A percentile compares a stretch with the other conserved stretches of the same genome.
These are phyloP conservation scores for Salarias fasciatus DNA, from an alignment of 2,797 vertebrate species.

Conservation along the genomic window DNA sequence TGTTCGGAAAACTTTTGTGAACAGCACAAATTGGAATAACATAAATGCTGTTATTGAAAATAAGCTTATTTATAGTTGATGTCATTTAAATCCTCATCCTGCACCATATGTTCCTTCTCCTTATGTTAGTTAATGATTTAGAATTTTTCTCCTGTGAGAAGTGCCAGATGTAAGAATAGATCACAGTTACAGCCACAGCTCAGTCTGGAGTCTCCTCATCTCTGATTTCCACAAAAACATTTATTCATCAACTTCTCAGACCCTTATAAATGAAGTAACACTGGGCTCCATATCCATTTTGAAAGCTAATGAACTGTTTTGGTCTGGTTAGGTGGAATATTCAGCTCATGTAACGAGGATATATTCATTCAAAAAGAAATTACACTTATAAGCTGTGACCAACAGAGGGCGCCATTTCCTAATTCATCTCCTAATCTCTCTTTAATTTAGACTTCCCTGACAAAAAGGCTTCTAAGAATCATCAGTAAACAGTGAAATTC, in stretches of 20 bases:
- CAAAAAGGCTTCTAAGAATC: constrained; percentile 4
- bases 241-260: constrained; percentile 37
- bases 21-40: too few relatives aligned
- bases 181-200: constrained; percentile 9
- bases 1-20: too few relatives aligned
- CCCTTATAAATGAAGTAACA: neutral
- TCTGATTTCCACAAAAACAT: neutral
- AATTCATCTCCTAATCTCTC: neutral
- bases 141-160: too few relatives aligned
- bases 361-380: neutral
- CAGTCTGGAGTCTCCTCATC: constrained; percentile 14
- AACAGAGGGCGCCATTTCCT: constrained; percentile 59
- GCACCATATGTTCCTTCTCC: too few relatives aligned
- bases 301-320: neutral
- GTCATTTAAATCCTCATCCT: too few relatives aligned
- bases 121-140: too few relatives aligned
- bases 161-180: neutral
- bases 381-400: constrained; percentile 24
- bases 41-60: too few relatives aligned
- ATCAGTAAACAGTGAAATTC: constrained; percentile 8
- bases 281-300: neutral
- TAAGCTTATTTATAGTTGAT: too few relatives aligned
- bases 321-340: neutral
- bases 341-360: constrained; percentile 10
- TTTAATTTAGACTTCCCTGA: neutral